These are phyloP conservation scores for Ammospiza caudacuta DNA, from an alignment of 2,113 vertebrate genomes.

Conservation along the genomic window DNA sequence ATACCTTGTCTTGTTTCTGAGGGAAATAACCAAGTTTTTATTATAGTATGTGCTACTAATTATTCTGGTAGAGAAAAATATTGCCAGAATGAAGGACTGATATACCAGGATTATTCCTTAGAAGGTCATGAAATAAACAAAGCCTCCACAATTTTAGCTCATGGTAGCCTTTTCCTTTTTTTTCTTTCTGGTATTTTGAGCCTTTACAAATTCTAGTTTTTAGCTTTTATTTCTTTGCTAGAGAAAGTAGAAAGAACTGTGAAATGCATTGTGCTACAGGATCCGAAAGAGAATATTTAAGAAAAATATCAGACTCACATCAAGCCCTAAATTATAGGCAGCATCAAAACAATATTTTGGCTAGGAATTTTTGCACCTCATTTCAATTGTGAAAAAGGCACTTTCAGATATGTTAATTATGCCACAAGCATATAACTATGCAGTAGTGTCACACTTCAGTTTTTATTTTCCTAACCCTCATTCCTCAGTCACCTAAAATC, in stretches of 20 bases:
- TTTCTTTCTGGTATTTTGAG: background rate
- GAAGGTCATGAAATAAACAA: background rate
- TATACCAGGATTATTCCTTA: background rate
- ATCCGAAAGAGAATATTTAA: background rate
- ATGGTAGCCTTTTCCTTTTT: rapidly evolving
- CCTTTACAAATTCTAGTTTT: background rate
- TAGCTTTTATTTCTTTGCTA: background rate
- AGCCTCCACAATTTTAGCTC: background rate
- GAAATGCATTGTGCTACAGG: background rate
- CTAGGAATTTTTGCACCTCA: background rate
- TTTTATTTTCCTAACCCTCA: background rate
- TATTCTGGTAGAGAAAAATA: background rate
- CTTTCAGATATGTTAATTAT: background rate
- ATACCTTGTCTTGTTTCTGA: background rate
- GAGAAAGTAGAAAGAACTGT: background rate
- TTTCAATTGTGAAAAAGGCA: background rate
- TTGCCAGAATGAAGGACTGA: background rate
- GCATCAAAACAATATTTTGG: background rate
- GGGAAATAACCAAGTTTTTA: background rate
- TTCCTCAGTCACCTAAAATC: background rate
- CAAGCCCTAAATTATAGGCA: background rate
- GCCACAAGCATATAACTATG: background rate
- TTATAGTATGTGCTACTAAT: background rate
- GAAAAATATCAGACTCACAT: background rate
- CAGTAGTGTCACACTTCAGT: background rate